A percentile compares a stretch with the other conserved stretches of the same genome.
phyloP scores from a whole-genome alignment of 92 coral and sea anemone species.

The Zoanthus sociatus region DNA sequence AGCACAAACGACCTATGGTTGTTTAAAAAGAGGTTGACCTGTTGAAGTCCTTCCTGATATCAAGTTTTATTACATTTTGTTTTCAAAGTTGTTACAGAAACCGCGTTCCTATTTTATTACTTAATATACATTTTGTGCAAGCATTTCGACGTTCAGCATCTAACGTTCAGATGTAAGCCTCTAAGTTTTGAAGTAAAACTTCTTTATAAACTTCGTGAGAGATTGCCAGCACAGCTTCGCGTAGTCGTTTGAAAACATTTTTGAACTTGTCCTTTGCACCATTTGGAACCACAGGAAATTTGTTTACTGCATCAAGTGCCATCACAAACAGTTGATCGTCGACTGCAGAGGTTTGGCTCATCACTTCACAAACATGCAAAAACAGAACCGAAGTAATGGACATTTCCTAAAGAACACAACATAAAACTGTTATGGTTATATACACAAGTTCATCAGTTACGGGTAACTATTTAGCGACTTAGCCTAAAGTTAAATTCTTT shows the following conservation, averaged over 20 bases:
- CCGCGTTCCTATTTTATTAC: too few species aligned
- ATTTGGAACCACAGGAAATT: constrained; percentile 38
- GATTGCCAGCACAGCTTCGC: constrained; percentile 52
- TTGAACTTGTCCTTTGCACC: constrained; percentile 29
- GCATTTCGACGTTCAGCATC: background rate
- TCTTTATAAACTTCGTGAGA: constrained; percentile 74
- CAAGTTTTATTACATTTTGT: too few species aligned
- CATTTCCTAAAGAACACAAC: constrained; percentile 31
- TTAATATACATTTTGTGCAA: too few species aligned
- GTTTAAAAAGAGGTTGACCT: too few species aligned
- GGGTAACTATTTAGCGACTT: too few species aligned
- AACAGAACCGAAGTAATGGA: constrained; percentile 40
- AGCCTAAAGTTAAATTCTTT: too few species aligned
- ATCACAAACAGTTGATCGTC: constrained; percentile 79
- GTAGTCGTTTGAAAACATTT: constrained; percentile 27
- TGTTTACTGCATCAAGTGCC: constrained; percentile 67
- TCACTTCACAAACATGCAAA: constrained; percentile 74
- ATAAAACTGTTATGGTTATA: background rate
- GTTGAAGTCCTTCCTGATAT: too few species aligned
- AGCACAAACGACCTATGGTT: too few species aligned
- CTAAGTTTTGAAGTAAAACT: constrained; percentile 70
- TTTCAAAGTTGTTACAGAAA: background rate
- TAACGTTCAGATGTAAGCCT: background rate
- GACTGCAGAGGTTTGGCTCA: constrained; percentile 65
- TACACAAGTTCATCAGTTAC: too few species aligned